A percentile compares a stretch with the other conserved stretches of the same genome.
Conservation (phyloP, 2,797 vertebrate genomes). For the Chrysocyon brachyurus region DNA sequence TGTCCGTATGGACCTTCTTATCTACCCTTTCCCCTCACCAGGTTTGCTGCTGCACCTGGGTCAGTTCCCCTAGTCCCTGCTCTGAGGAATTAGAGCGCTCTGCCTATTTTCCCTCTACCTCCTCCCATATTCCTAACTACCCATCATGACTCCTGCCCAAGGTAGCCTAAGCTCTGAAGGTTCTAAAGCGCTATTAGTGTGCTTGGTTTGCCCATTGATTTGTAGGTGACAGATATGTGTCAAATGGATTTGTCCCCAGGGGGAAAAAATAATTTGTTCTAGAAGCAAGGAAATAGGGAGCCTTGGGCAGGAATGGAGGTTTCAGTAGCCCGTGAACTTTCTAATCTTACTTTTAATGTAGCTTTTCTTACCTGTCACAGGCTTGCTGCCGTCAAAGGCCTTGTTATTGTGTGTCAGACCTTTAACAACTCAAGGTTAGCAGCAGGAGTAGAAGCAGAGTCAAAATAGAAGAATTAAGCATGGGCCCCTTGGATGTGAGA, state of each 20-base stretch:
- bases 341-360: constrained; percentile 34
- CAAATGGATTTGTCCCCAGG: constrained; percentile 50
- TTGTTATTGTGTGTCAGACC: constrained; percentile 31
- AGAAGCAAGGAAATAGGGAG: constrained; percentile 34
- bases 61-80: neutral
- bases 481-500: neutral
- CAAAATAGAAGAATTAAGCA: constrained; percentile 1
- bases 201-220: constrained; percentile 34
- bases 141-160: neutral
- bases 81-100: neutral
- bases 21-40: neutral
- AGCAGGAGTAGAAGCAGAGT: neutral
- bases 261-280: constrained; percentile 63
- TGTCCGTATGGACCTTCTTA: neutral
- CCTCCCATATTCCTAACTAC: neutral
- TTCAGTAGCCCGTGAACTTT: neutral
- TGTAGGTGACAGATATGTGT: constrained; percentile 53
- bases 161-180: neutral
- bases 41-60: neutral
- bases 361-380: constrained; percentile 51
- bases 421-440: neutral
- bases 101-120: neutral
- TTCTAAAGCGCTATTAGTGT: neutral
- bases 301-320: neutral
- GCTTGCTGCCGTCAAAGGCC: constrained; percentile 32